phyloP scores from a whole-genome alignment of 2,797 vertebrate species.

The Enteromius argenteus region DNA sequence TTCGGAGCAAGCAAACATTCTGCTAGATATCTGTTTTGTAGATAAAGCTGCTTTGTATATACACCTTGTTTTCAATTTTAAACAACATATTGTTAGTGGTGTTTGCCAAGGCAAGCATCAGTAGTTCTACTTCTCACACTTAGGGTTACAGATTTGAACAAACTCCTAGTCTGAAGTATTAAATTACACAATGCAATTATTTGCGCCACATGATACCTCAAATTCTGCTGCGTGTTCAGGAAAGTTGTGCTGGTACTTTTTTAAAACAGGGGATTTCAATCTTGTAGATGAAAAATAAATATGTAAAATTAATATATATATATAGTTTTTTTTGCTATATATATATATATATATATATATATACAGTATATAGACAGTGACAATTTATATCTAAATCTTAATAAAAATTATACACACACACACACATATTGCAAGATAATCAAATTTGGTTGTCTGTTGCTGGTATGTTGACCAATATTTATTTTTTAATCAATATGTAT shows the following conservation, averaged over 20 bases:
- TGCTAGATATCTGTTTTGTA: not conserved
- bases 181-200: not conserved
- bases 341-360: too few species aligned
- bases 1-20: constrained; percentile 39
- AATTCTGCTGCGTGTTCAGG: not conserved
- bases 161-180: not conserved
- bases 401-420: too few species aligned
- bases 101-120: not conserved
- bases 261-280: not conserved
- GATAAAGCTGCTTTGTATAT: not conserved
- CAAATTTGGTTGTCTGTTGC: too few species aligned
- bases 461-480: too few species aligned
- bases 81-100: not conserved
- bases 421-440: too few species aligned
- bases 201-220: constrained; percentile 7
- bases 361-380: too few species aligned
- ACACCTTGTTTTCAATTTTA: constrained; percentile 8
- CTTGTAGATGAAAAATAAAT: not conserved
- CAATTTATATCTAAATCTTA: too few species aligned
- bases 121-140: not conserved
- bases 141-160: constrained; percentile 14
- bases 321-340: too few species aligned
- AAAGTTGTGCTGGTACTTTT: not conserved
- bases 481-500: too few species aligned
- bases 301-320: not conserved